Evolutionary conservation across 2,888 invertebrate genomes (phyloP).

Genomic region (Empis livida): DNA sequence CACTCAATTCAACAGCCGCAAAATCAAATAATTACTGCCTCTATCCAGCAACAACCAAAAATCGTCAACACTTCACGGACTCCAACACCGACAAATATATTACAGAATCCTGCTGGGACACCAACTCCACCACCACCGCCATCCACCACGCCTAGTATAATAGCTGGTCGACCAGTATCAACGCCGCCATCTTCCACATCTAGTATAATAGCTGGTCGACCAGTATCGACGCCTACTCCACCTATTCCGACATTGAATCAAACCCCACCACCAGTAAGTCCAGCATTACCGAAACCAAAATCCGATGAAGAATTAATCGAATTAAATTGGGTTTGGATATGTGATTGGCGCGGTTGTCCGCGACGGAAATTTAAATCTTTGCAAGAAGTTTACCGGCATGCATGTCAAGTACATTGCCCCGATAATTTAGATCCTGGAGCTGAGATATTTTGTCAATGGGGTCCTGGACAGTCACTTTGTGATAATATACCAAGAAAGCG

Average conservation of each 20-base stretch:
- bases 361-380: slow-evolving; percentile 61
- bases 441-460: slow-evolving; percentile 83
- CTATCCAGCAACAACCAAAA: background rate
- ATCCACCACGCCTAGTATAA: background rate
- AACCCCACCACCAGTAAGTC: slow-evolving; percentile 1
- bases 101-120: slow-evolving; percentile 2
- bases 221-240: background rate
- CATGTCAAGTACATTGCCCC: slow-evolving; percentile 73
- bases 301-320: slow-evolving; percentile 22
- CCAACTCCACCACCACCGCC: slow-evolving; percentile 9
- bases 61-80: background rate
- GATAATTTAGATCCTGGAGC: slow-evolving; percentile 44
- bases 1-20: background rate
- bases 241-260: background rate
- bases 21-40: background rate
- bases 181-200: background rate
- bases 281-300: slow-evolving; percentile 2
- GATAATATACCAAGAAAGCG: slow-evolving; percentile 80
- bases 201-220: background rate
- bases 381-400: slow-evolving; percentile 76
- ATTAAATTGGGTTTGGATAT: slow-evolving; percentile 49
- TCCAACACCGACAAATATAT: background rate
- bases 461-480: slow-evolving; percentile 45
- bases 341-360: slow-evolving; percentile 89
- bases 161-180: background rate